Conservation (phyloP, 2,888 invertebrate genomes). For the Cosmorhoe ocellata region DNA sequence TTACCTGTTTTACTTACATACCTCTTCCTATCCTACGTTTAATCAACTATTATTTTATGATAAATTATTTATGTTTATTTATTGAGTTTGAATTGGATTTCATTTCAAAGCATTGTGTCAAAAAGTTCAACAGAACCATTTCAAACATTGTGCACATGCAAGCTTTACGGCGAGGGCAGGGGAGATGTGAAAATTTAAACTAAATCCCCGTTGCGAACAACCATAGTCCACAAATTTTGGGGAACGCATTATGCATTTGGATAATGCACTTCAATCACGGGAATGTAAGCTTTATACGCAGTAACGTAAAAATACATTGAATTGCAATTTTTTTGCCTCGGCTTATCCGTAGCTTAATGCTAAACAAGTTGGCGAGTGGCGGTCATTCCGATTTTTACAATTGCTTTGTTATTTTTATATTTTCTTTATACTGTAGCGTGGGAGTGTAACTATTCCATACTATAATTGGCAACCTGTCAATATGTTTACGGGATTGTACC, state of each 20-base stretch:
- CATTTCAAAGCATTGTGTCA: constrained; percentile 25
- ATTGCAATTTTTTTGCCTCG: not conserved
- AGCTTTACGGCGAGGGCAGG: constrained; percentile 41
- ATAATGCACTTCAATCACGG: constrained; percentile 11
- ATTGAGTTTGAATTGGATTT: not conserved
- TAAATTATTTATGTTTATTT: too few relatives aligned
- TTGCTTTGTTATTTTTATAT: constrained; percentile 35
- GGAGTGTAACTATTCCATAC: constrained; percentile 35
- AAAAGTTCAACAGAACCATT: constrained; percentile 47
- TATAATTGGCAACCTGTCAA: constrained; percentile 24
- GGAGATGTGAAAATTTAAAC: constrained; percentile 67
- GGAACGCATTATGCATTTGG: constrained; percentile 38
- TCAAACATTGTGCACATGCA: constrained; percentile 51
- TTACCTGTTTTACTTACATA: too few relatives aligned
- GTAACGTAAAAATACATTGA: constrained; percentile 1
- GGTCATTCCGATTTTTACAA: constrained; percentile 55
- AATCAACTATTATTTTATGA: too few relatives aligned
- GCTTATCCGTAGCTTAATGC: not conserved
- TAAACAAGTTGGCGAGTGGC: constrained; percentile 38
- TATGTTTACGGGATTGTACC: too few relatives aligned
- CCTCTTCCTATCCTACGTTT: too few relatives aligned
- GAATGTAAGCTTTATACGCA: constrained; percentile 37
- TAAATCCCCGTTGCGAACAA: constrained; percentile 59
- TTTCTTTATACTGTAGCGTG: constrained; percentile 36
- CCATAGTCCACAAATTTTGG: constrained; percentile 39